A percentile compares a stretch with the other conserved stretches of the same genome.
Conservation (phyloP, 2,888 invertebrate species). For the Callyntrura sp. region DNA sequence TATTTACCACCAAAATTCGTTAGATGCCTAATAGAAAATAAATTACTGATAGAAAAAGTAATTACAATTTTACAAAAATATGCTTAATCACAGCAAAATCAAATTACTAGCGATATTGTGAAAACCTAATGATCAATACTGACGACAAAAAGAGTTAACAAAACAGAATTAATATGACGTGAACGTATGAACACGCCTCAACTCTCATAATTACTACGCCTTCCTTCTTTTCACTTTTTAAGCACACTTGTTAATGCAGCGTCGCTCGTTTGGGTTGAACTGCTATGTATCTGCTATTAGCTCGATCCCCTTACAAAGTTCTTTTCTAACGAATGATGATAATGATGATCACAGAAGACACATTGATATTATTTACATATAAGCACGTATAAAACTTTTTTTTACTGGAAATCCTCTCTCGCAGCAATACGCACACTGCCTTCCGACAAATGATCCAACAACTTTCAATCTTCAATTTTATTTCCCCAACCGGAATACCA, state of each 20-base stretch:
- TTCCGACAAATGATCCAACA: conserved; percentile 19
- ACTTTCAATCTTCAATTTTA: conserved; percentile 21
- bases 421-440: neutral
- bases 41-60: neutral
- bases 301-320: neutral
- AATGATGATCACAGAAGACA: neutral
- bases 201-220: conserved; percentile 29
- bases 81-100: conserved; percentile 5
- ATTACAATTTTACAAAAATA: neutral
- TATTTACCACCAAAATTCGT: neutral
- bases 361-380: neutral
- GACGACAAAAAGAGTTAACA: neutral
- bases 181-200: conserved; percentile 30
- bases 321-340: neutral
- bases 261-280: conserved; percentile 1
- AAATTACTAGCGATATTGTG: conserved; percentile 31
- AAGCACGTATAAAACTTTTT: neutral
- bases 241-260: conserved; percentile 27
- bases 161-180: conserved; percentile 18
- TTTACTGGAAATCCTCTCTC: conserved; percentile 10
- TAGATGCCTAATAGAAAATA: no score
- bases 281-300: neutral
- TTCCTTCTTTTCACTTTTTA: conserved; percentile 41
- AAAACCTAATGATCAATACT: conserved; percentile 20
- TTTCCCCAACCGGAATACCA: conserved; percentile 34